Base-by-base conservation (phyloP, 2,797 vertebrate species). In the Acrocephalus scirpaceus region DNA sequence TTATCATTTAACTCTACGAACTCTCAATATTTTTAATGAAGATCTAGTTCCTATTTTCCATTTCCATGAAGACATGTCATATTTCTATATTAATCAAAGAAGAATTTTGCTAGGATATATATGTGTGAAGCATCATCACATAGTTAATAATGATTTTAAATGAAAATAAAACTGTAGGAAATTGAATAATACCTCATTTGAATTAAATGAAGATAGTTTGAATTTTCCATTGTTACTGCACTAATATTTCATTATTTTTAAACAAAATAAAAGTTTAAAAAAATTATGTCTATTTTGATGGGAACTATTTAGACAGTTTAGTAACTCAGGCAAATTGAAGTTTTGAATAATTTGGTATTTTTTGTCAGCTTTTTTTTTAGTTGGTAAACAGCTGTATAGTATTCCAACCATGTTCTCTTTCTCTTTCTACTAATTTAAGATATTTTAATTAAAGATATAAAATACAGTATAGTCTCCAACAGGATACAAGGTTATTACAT, bases 371-470 rank as follows among this genome's bases (percentile, higher is more conserved):
- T 86, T 92, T 90, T 83, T 75, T 94, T 56, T 4, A 57, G n/a
- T 83, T 95, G 42, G 48, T 88, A 81, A 88, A 64, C 20, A 86
- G n/a, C 36, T 77, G 80, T 48, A 34, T 42, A 61, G 45, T 45
- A 86, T 91, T 76, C n/a, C 20, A 90, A n/a, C 7, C 16, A 32
- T 60, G 58, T 69, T 62, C 9, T 71, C 50, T 89, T 69, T 60
- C 10, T 71, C 47, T 90, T 95, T 91, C 82, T 94, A 54, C 42
- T 60, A 83, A 60, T 80, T 88, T 78, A 95, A 57, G 18, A 4
- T 79, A 91, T 7, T 23, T 88, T 84, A 56, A 93, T 91, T 95
- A 83, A 72, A 83, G 30, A 76, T 80, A 17, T n/a, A 88, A 89
- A 89, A 77, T 36, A 84, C 74, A 92, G 12, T 19, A 65, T 30